Base-by-base conservation (phyloP, 64 coral and sea anemone genomes). In the Montipora efflorescens region DNA sequence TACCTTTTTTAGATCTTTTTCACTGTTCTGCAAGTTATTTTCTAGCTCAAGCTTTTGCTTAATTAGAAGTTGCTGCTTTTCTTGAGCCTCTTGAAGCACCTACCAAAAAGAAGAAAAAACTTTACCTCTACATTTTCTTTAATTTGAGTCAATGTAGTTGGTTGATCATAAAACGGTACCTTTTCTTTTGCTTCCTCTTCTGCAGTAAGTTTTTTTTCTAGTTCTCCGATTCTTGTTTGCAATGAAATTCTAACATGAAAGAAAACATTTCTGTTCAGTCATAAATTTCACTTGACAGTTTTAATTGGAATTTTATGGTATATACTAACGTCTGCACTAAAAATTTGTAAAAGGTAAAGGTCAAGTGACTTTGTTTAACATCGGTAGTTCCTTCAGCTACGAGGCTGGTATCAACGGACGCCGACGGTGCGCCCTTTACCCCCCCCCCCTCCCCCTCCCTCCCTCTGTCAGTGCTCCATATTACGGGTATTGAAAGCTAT, bases 1-100 rank as follows among this genome's bases (percentile, higher is more conserved):
- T 25, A 93, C 92, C 84, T 97, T 97, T 5, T 92, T 73, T 5
- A 97, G 80, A 86, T 95, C 96, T 20, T 95, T 91, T 82, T 97
- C 89, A 22, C 61, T 69, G 77, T 86, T 81, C 48, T 84, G 52
- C 4, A 97, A 81, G 76, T 94, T 91, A 23, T 94, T 97, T 85
- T 97, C 93, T 15, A 97, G 59, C 28, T 94, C 96, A 8, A 97
- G 84, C 47, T 97, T 97, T 74, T 97, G 96, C 15, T 90, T 81
- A 5, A 97, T 94, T 9, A 97, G 93, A 9, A 97, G 90, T 49
- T 97, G 93, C 23, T 94, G 96, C 79, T 97, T 97, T 12, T 97
- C 93, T 14, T 83, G 88, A n/a, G 89, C 96, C 82, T 97, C 96
- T 75, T 88, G 93, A 12, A 90, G 25, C 44, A 88, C 96, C 96